Base-by-base conservation (phyloP, 2,888 invertebrate genomes). In the Epsilonema sp. region DNA sequence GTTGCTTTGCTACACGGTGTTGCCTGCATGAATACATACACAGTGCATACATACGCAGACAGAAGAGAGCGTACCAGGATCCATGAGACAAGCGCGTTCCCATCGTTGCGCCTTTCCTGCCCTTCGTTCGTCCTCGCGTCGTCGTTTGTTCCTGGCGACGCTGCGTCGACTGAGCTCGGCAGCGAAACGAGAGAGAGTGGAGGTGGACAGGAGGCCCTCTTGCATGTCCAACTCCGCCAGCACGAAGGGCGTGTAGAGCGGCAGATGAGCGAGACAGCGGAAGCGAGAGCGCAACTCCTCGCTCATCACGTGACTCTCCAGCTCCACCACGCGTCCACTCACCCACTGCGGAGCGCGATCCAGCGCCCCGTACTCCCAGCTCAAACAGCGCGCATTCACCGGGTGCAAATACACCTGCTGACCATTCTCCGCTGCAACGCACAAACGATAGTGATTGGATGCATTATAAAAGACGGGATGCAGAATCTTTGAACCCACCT, bases 401-500 rank as follows among this genome's bases (percentile, higher is more conserved):
- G 83, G 79, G 67, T 89, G 82, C 51, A 92, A 70, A 67, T 83
- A 94, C 46, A 90, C 76, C 65, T 86, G 82, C 66, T 89, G 89
- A 0, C 90, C 90, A 66, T 87, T 86, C 39, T 75, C 75, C 54
- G 85, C 86, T 82, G 67, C 55, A 69, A 49, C n/a, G n/a, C 16
- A 13, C 13, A 38, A n/a, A n/a, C n/a, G n/a, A n/a, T n/a, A n/a
- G n/a, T 19, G 19, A 19, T 19, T 11, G 21, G n/a, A 19, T 40
- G 13, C 13, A 11, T 40, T 40, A 19, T 13, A 11, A 40, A 40
- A 11, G 21, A 16, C 13, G n/a, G 13, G 13, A 36, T 36, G 13
- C 13, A 36, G 13, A 36, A 36, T n/a, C n/a, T n/a, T n/a, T n/a
- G n/a, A n/a, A n/a, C 55, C 59, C 69, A 81, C 82, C 79, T 76